These are phyloP conservation scores for Bungarus multicinctus DNA, from an alignment of 2,113 vertebrate species.

Conservation along the genomic window DNA sequence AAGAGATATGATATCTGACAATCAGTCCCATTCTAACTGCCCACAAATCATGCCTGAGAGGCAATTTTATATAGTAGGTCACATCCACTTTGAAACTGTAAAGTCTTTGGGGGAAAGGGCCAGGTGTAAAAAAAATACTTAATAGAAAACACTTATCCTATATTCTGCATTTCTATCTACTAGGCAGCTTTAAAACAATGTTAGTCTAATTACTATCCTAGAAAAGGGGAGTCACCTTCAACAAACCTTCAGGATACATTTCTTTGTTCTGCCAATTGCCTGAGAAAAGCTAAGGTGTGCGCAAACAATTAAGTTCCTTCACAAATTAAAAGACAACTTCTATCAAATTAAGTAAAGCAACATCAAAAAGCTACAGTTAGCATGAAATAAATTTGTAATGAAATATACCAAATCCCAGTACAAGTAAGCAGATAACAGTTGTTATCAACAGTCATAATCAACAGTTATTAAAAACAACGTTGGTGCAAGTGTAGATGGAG, in stretches of 20 bases:
- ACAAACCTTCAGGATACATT: not conserved
- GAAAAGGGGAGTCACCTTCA: not conserved
- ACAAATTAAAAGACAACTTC: not conserved
- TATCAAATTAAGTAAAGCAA: not conserved
- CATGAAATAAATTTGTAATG: not conserved
- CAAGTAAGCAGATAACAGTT: not conserved
- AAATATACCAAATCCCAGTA: not conserved
- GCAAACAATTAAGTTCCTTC: not conserved
- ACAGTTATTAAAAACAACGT: not conserved
- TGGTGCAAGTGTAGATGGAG: not conserved
- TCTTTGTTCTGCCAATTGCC: not conserved
- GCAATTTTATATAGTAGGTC: not conserved
- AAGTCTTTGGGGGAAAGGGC: not conserved
- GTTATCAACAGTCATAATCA: too few species aligned
- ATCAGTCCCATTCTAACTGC: not conserved
- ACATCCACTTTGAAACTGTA: not conserved
- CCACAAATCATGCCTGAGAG: not conserved
- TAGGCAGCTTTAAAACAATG: not conserved
- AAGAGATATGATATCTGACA: not conserved
- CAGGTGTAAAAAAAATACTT: not conserved
- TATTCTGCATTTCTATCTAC: not conserved
- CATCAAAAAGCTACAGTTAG: not conserved
- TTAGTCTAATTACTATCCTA: not conserved
- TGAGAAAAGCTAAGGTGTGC: not conserved
- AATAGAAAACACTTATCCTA: not conserved